These are phyloP conservation scores for Cuniculus paca DNA, from an alignment of 2,797 vertebrate species.

Conservation along the genomic window DNA sequence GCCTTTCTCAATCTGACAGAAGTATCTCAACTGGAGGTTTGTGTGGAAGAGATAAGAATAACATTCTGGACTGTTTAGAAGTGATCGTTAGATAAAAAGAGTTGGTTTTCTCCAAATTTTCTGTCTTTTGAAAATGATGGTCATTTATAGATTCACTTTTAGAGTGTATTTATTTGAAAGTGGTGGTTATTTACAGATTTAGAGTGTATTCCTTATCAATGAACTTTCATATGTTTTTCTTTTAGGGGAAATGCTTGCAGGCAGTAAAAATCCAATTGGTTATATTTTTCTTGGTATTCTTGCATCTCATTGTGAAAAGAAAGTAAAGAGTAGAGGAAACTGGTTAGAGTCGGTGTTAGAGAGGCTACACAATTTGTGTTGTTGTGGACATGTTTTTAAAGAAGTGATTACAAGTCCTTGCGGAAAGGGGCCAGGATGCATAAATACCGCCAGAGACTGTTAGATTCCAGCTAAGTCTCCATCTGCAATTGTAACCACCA, in stretches of 20 bases:
- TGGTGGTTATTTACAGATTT: constrained; percentile 37
- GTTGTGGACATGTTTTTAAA: not conserved
- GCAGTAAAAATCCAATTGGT: not conserved
- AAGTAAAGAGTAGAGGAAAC: not conserved
- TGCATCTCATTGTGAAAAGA: constrained; percentile 9
- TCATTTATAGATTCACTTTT: constrained; percentile 57
- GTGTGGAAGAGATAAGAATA: constrained; percentile 40
- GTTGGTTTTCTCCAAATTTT: constrained; percentile 10
- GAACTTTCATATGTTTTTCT: constrained; percentile 38
- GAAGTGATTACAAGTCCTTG: not conserved
- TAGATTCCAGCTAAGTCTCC: not conserved
- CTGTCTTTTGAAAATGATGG: constrained; percentile 43
- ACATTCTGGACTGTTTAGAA: constrained; percentile 17
- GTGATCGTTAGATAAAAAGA: constrained; percentile 16
- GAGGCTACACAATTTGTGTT: not conserved
- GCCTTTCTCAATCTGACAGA: not conserved
- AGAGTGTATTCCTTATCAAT: constrained; percentile 51
- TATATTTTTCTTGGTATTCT: constrained; percentile 40
- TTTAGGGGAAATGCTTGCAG: constrained; percentile 57
- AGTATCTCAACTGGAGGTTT: not conserved
- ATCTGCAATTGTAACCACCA: not conserved
- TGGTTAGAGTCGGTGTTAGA: not conserved
- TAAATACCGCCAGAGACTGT: not conserved
- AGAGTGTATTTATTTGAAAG: constrained; percentile 45
- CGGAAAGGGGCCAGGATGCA: not conserved